Conservation (phyloP, 2,797 vertebrate genomes). For the Dermochelys coriacea region DNA sequence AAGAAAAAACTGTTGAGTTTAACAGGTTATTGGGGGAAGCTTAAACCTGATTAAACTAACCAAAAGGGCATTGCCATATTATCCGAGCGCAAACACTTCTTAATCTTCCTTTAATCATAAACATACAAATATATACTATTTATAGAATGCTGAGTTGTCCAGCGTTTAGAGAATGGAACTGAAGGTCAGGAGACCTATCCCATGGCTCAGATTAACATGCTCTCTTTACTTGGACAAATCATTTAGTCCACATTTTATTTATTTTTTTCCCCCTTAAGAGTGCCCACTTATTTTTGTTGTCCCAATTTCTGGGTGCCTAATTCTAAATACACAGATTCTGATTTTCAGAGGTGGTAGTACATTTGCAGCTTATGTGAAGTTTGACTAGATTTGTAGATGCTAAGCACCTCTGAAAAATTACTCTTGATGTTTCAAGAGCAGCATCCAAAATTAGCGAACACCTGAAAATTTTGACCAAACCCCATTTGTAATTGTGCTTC, state of each 20-base stretch:
- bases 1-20: neutral
- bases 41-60: neutral
- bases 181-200: neutral
- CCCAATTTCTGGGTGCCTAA: neutral
- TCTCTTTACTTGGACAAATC: neutral
- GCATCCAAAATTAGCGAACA: neutral
- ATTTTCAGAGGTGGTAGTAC: conserved; percentile 8
- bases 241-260: neutral
- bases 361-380: neutral
- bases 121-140: neutral
- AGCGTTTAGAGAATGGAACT: neutral
- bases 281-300: too few species aligned
- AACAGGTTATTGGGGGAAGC: neutral
- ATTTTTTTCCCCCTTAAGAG: too few species aligned
- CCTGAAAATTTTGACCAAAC: neutral
- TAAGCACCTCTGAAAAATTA: neutral
- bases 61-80: neutral
- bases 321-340: neutral
- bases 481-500: neutral
- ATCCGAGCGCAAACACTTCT: neutral
- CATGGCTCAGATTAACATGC: neutral
- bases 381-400: neutral
- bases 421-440: too few species aligned
- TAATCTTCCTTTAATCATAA: neutral
- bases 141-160: neutral